Percentiles rank a stretch among this genome's conserved stretches.
These are phyloP conservation scores for Amphiprion percula DNA, from an alignment of 2,113 vertebrate genomes.

Conservation along the genomic window DNA sequence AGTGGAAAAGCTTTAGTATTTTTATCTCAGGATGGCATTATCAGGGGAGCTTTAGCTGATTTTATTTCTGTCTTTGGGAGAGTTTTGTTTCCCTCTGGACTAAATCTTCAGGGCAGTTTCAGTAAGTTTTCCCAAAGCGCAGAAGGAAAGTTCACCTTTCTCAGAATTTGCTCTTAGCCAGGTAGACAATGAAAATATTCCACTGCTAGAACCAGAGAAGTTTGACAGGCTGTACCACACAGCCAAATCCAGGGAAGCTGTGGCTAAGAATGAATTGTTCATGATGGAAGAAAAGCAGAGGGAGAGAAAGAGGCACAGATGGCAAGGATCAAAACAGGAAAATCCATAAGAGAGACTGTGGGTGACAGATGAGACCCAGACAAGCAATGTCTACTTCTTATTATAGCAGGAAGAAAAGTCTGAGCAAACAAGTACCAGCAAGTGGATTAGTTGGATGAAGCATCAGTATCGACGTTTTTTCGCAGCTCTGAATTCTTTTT, in stretches of 20 bases:
- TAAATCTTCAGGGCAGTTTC: conserved; percentile 11
- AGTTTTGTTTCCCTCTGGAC: conserved; percentile 4
- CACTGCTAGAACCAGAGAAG: conserved; percentile 28
- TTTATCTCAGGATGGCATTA: conserved; percentile 14
- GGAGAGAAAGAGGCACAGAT: conserved; percentile 71
- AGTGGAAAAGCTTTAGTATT: conserved; percentile 7
- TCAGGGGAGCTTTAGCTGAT: background rate
- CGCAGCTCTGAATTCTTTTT: conserved; percentile 43
- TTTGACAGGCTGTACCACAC: conserved; percentile 24
- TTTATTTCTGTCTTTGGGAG: conserved; percentile 11
- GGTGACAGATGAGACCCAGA: conserved; percentile 76
- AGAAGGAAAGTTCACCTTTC: conserved; percentile 14
- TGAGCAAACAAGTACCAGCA: conserved; percentile 74
- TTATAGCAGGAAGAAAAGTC: conserved; percentile 59
- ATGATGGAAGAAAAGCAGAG: conserved; percentile 52
- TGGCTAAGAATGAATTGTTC: conserved; percentile 63
- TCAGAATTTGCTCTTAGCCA: background rate
- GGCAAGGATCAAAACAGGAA: conserved; percentile 77
- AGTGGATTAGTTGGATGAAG: conserved; percentile 63
- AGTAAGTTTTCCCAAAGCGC: background rate
- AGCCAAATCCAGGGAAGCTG: conserved; percentile 44
- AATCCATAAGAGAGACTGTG: conserved; percentile 74
- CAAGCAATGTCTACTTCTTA: conserved; percentile 62
- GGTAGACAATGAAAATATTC: conserved; percentile 11
- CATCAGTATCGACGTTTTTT: conserved; percentile 50